Percentiles rank a stretch among this genome's conserved stretches.
Evolutionary conservation across 1,140 invertebrate species (phyloP).

Genomic region (Brachionus koreanus): DNA sequence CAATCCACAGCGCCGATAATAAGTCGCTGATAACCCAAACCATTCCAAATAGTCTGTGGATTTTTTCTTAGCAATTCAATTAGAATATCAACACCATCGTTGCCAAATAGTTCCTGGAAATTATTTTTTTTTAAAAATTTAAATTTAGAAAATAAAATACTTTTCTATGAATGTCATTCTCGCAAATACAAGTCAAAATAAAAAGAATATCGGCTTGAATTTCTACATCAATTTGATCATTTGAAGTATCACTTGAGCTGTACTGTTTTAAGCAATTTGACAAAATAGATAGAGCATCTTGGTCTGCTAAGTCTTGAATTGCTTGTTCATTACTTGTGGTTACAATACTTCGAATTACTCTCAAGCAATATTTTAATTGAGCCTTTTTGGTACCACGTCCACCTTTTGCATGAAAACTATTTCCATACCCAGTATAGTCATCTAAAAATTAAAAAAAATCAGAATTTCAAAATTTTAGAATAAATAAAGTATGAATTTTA

Average conservation of each 20-base stretch:
- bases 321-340: slow-evolving; percentile 53
- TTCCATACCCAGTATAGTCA: slow-evolving; percentile 57
- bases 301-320: slow-evolving; percentile 55
- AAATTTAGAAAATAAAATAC: slow-evolving; percentile 45
- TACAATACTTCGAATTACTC: slow-evolving; percentile 54
- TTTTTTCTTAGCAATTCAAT: slow-evolving; percentile 54
- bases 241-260: neutral
- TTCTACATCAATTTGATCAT: slow-evolving; percentile 53
- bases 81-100: slow-evolving; percentile 53
- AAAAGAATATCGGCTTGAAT: slow-evolving; percentile 58
- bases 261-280: slow-evolving; percentile 42
- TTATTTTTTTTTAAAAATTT: neutral
- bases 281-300: slow-evolving; percentile 55
- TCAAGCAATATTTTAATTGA: slow-evolving; percentile 56
- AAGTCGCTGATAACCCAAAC: slow-evolving; percentile 56
- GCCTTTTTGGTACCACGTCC: slow-evolving; percentile 57
- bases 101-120: slow-evolving; percentile 55
- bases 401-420: slow-evolving; percentile 56
- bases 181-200: slow-evolving; percentile 56
- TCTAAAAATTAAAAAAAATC: slow-evolving; percentile 47
- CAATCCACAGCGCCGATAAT: slow-evolving; percentile 52
- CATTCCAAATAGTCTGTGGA: slow-evolving; percentile 52
- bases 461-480: too few species aligned
- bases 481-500: too few species aligned
- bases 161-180: slow-evolving; percentile 57